Evolutionary conservation across 2,888 invertebrate genomes (phyloP).

Genomic region (Drosophila nigritarsus): DNA sequence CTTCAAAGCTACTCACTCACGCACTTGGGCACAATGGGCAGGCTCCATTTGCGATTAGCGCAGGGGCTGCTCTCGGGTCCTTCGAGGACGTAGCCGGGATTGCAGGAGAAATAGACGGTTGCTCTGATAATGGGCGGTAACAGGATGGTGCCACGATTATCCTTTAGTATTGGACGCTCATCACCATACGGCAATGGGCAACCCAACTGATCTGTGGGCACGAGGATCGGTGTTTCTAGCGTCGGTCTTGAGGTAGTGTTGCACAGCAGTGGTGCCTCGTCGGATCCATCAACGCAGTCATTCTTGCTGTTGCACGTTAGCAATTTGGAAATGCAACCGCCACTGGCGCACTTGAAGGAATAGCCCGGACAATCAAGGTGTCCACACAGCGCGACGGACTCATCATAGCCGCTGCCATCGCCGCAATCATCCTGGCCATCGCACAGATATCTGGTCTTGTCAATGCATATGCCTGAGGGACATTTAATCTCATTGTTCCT

Average conservation of each 20-base stretch:
- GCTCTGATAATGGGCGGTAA: conserved; percentile 44
- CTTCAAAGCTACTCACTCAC: conserved; percentile 59
- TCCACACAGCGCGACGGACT: conserved; percentile 55
- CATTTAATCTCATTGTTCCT: conserved; percentile 66
- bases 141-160: conserved; percentile 32
- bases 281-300: conserved; percentile 63
- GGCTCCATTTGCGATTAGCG: conserved; percentile 57
- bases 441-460: conserved; percentile 52
- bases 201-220: conserved; percentile 23
- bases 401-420: conserved; percentile 62
- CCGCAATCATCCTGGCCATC: conserved; percentile 67
- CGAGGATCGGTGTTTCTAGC: rapidly evolving
- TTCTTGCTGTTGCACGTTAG: conserved; percentile 44
- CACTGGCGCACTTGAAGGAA: conserved; percentile 64
- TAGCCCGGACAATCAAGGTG: conserved; percentile 66
- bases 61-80: conserved; percentile 51
- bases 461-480: conserved; percentile 68
- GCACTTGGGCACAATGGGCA: conserved; percentile 56
- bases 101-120: conserved; percentile 57
- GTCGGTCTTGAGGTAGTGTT: conserved; percentile 53
- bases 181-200: conserved; percentile 54
- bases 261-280: conserved; percentile 65
- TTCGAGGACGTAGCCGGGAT: conserved; percentile 43
- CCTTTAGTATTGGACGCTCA: conserved; percentile 56
- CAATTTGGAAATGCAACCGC: conserved; percentile 54